Evolutionary conservation across 2,888 invertebrate species (phyloP).

Genomic region (Elmis aenea): DNA sequence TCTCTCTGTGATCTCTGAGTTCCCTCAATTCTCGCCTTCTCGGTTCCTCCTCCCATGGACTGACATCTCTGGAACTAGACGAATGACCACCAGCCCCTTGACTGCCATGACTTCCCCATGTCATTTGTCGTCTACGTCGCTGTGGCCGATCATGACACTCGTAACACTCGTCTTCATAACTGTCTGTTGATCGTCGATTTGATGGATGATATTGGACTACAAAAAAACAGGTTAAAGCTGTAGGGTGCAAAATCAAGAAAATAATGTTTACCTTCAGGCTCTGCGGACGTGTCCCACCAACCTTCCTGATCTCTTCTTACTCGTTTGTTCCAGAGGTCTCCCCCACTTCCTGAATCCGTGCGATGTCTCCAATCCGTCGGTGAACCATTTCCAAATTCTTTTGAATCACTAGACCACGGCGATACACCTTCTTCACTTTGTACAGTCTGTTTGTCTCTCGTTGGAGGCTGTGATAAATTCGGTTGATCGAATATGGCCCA

Average conservation of each 20-base stretch:
- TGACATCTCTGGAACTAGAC: slow-evolving; percentile 70
- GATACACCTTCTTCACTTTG: slow-evolving; percentile 56
- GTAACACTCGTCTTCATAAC: slow-evolving; percentile 45
- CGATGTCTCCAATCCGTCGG: slow-evolving; percentile 48
- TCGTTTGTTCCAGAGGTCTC: slow-evolving; percentile 42
- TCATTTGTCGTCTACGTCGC: slow-evolving; percentile 30
- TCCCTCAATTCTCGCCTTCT: slow-evolving; percentile 43
- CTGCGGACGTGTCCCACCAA: slow-evolving; percentile 48
- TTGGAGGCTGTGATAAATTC: slow-evolving; percentile 24
- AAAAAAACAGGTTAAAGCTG: no score
- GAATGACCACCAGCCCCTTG: slow-evolving; percentile 45
- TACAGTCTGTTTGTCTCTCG: slow-evolving; percentile 36
- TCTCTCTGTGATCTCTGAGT: slow-evolving; percentile 46
- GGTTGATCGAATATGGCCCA: slow-evolving; percentile 58
- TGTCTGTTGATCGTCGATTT: slow-evolving; percentile 43
- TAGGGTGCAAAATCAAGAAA: no score
- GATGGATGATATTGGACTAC: slow-evolving; percentile 33
- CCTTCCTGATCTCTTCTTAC: slow-evolving; percentile 44
- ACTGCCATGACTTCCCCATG: slow-evolving; percentile 14
- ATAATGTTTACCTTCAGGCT: slow-evolving; percentile 42
- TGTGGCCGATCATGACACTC: slow-evolving; percentile 43
- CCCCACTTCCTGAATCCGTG: slow-evolving; percentile 47
- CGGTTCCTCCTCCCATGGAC: slow-evolving; percentile 73
- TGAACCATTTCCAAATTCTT: slow-evolving; percentile 52
- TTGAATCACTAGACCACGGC: slow-evolving; percentile 75